Base-by-base conservation (phyloP, 2,113 vertebrate genomes). In the Speoplatyrhinus poulsoni region DNA sequence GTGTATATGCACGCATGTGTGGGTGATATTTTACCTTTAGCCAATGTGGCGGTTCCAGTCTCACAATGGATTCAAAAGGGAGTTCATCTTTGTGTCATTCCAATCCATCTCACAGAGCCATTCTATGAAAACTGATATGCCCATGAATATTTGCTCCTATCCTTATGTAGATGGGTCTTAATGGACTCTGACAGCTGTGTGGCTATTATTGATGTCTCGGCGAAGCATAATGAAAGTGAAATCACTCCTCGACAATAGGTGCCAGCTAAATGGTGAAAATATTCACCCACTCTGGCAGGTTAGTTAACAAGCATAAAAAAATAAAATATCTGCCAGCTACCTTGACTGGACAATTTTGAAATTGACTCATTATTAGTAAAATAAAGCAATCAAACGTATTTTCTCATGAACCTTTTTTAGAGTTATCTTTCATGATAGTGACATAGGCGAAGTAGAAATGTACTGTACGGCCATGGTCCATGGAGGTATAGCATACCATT, bases 141-240 rank as follows among this genome's bases (percentile, higher is more conserved):
- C 62, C 68, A 57, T 83, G 79, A 88, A 90, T 90, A 85, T 79
- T 82, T 84, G 69, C 72, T 76, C 75, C 74, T 69, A 56, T 83
- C 75, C 80, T 72, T 87, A 88, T 87, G 80, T 76, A 90, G 88
- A 88, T 90, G 75, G 81, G 74, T 81, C 78, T 82, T 90, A 89
- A 93, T 91, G 77, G 83, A 84, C 75, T 85, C 78, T 90, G 91
- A 92, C 89, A 91, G 84, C 79, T 84, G 79, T 82, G 76, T 68
- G 77, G 85, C 85, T 85, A 77, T 88, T 89, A 92, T 90, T 87
- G 87, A 91, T 91, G 88, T 82, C 59, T 69, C 67, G 15, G 73
- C 63, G 69, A 88, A 84, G 78, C 72, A 80, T 88, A 87, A 92
- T 89, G 83, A 89, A 90, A 90, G 85, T 84, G 65, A 88, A 90